Percentiles rank a stretch among this genome's conserved stretches.
phyloP scores from a whole-genome alignment of 2,113 vertebrate genomes.

The Tapirus terrestris region DNA sequence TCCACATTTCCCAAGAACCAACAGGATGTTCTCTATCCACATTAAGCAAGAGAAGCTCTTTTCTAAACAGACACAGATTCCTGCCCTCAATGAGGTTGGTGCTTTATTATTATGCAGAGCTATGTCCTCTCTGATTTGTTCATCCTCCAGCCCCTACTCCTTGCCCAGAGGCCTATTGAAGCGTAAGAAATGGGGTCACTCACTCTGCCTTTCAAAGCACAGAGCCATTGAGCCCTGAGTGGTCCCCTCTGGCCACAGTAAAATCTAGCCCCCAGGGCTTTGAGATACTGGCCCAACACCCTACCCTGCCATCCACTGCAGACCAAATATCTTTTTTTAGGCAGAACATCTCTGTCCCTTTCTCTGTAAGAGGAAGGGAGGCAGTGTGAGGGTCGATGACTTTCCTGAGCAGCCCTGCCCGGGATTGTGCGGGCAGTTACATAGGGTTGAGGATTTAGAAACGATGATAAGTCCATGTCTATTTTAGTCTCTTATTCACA shows the following conservation, averaged over 20 bases:
- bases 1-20: neutral
- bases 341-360: neutral
- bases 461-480: neutral
- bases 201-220: neutral
- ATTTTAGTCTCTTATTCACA: neutral
- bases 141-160: neutral
- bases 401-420: neutral
- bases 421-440: neutral
- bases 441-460: neutral
- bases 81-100: neutral
- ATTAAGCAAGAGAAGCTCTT: neutral
- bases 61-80: neutral
- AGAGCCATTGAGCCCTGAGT: neutral
- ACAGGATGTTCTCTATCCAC: neutral
- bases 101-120: neutral
- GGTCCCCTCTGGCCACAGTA: neutral
- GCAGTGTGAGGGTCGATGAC: neutral
- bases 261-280: neutral
- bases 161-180: neutral
- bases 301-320: accelerated
- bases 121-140: neutral
- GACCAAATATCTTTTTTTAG: neutral
- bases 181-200: neutral
- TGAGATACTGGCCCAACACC: no score
- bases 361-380: neutral